Base-by-base conservation (phyloP, 1,140 invertebrate species). In the Aphis gossypii region DNA sequence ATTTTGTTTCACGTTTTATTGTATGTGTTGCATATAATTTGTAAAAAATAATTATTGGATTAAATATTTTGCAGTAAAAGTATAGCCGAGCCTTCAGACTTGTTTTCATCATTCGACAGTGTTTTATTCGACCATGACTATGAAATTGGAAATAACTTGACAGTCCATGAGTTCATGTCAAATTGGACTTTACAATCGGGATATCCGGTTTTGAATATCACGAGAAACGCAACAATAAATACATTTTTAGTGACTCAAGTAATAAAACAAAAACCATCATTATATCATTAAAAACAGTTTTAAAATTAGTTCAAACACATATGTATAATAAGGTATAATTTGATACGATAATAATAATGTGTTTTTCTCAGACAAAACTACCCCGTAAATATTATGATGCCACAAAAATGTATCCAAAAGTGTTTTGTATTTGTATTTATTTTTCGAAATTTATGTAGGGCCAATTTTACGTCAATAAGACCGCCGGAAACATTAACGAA, bases 141-240 rank as follows among this genome's bases (percentile, higher is more conserved):
- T 88, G 18, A 7, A 0, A 8, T 88, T 20, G 86, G 14, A 35
- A 88, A 88, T 51, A n/a, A 2, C 8, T 56, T 89, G 87, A 38
- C 51, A 6, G 48, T 89, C 20, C 0, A 25, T 21, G 87, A 89
- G 14, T 89, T 98, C 6, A 97, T 98, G 95, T 96, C 97, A 2
- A 96, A 96, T 48, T 98, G 97, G 97, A 97, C 97, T 0, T 95
- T 96, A 35, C 96, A 98, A 94, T 95, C 97, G 87, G 98, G 98
- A 51, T 97, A 97, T 94, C 98, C 98, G 0, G 96, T 98, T 18
- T 94, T 98, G 3, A 96, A 95, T 23, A 96, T 97, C 2, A 96
- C 94, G 5, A 96, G 97, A 92, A 90, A 82, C 44, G 20, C 44
- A 21, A 23, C 38, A 21, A 23, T 21, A 44, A 56, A 51, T 18